A percentile compares a stretch with the other conserved stretches of the same genome.
These are phyloP conservation scores for Salminus brasiliensis DNA, from an alignment of 2,113 vertebrate genomes.

Conservation along the genomic window DNA sequence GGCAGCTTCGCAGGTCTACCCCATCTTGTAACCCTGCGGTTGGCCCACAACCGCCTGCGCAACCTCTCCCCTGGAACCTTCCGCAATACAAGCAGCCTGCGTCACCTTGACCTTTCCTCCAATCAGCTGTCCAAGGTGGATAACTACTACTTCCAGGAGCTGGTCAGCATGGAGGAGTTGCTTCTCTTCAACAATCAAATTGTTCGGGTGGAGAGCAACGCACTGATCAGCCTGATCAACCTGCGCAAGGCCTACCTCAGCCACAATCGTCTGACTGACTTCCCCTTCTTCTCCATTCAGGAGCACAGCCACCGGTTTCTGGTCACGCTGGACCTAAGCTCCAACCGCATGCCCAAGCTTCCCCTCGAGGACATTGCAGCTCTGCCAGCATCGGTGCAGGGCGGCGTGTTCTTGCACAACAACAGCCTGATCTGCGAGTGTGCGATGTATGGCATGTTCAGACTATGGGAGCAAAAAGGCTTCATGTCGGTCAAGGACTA, in stretches of 20 bases:
- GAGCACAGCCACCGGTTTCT: constrained; percentile 80
- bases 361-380: constrained; percentile 79
- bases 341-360: constrained; percentile 84
- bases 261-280: constrained; percentile 87
- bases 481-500: constrained; percentile 85
- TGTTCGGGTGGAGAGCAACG: constrained; percentile 74
- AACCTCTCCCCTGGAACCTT: constrained; percentile 75
- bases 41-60: constrained; percentile 84
- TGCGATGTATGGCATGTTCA: constrained; percentile 81
- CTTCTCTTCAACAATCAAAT: constrained; percentile 92
- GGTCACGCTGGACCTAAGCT: constrained; percentile 88
- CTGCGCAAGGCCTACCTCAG: constrained; percentile 90
- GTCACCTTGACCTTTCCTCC: constrained; percentile 93
- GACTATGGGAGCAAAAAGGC: constrained; percentile 79
- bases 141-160: constrained; percentile 78
- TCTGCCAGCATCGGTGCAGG: constrained; percentile 77
- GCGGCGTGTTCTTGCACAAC: constrained; percentile 90
- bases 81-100: constrained; percentile 77
- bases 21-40: constrained; percentile 79
- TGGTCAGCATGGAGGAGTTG: constrained; percentile 85
- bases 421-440: constrained; percentile 91
- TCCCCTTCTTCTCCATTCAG: constrained; percentile 85
- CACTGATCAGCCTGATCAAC: constrained; percentile 76
- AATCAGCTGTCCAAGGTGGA: constrained; percentile 80
- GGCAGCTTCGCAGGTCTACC: constrained; percentile 76